These are phyloP conservation scores for Microcebus lehilahytsara DNA, from an alignment of 2,113 vertebrate species.

Conservation along the genomic window DNA sequence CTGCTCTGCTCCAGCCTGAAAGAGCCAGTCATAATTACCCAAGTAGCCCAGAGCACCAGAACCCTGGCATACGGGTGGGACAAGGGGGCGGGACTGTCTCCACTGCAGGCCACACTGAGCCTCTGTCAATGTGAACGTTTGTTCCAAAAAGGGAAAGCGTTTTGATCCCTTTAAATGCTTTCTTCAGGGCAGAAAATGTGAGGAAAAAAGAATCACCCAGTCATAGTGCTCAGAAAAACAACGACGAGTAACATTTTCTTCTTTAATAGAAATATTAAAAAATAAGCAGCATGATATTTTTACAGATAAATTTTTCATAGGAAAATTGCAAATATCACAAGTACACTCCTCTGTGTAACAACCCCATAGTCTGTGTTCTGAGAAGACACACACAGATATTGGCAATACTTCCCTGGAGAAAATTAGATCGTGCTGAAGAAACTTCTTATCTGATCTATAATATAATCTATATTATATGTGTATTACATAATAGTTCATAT, in stretches of 20 bases:
- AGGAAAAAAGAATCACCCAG: background rate
- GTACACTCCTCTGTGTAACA: background rate
- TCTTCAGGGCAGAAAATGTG: background rate
- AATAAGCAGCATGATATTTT: background rate
- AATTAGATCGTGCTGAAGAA: background rate
- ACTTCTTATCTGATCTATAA: background rate
- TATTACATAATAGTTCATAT: background rate
- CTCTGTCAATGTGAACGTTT: background rate
- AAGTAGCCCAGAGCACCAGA: background rate
- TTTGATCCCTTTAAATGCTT: background rate
- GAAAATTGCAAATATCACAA: background rate
- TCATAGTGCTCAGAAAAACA: background rate
- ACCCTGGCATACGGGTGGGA: fast-evolving
- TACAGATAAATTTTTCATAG: background rate
- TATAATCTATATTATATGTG: background rate
- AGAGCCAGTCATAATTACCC: background rate
- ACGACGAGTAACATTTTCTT: background rate
- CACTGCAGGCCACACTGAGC: background rate
- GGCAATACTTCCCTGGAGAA: background rate
- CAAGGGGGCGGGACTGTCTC: background rate
- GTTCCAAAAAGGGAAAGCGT: background rate
- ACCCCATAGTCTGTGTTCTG: background rate
- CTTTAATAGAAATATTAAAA: background rate
- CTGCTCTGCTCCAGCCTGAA: background rate
- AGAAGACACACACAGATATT: background rate